Evolutionary conservation across 2,888 invertebrate genomes (phyloP).

Genomic region (Fragum fragum): DNA sequence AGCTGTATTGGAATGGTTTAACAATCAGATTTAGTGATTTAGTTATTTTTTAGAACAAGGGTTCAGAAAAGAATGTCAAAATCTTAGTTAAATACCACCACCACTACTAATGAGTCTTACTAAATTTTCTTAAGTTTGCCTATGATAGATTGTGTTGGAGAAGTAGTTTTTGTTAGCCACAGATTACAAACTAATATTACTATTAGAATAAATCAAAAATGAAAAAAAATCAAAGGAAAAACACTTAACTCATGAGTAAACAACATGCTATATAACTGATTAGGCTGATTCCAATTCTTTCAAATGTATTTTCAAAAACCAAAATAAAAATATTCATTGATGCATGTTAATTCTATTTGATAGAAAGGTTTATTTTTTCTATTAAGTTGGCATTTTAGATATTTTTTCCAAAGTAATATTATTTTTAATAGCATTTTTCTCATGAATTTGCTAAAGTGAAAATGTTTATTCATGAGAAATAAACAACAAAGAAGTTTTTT

Average conservation of each 20-base stretch:
- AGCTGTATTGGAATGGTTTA: too few relatives aligned
- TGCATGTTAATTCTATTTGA: conserved; percentile 17
- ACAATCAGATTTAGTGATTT: too few relatives aligned
- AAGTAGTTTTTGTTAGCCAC: conserved; percentile 50
- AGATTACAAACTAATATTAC: conserved; percentile 24
- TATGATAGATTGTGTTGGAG: conserved; percentile 53
- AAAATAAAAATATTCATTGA: conserved; percentile 11
- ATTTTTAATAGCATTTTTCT: too few relatives aligned
- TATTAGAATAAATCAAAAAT: conserved; percentile 16
- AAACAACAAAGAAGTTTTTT: too few relatives aligned
- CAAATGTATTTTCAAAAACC: conserved; percentile 25
- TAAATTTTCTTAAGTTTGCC: conserved; percentile 46
- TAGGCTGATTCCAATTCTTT: conserved; percentile 46
- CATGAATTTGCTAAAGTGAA: too few relatives aligned
- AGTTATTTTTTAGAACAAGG: too few relatives aligned
- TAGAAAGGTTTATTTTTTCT: conserved; percentile 17
- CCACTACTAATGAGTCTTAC: background rate
- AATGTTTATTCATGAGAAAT: too few relatives aligned
- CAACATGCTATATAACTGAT: conserved; percentile 37
- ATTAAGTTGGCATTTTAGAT: too few relatives aligned
- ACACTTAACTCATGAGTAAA: conserved; percentile 5
- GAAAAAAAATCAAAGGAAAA: conserved; percentile 6
- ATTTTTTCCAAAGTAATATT: too few relatives aligned
- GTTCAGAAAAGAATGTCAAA: too few relatives aligned
- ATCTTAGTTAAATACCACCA: too few relatives aligned